Evolutionary conservation across 2,113 vertebrate genomes (phyloP).

Genomic region (Felis catus): DNA sequence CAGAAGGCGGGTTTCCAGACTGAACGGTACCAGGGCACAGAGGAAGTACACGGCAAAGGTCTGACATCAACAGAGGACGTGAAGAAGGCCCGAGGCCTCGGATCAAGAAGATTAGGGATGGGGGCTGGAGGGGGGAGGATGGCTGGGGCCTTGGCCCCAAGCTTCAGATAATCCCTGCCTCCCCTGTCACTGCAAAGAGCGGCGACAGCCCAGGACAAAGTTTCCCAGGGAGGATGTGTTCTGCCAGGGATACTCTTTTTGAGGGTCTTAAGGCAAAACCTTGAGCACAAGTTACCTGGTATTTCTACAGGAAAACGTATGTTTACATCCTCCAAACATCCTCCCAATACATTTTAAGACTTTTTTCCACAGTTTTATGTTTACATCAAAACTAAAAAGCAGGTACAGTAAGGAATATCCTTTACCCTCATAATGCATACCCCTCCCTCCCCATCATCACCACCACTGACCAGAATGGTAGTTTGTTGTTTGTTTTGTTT

Average conservation of each 20-base stretch:
- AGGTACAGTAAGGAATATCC: background rate
- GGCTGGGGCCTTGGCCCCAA: background rate
- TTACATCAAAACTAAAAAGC: background rate
- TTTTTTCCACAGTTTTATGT: background rate
- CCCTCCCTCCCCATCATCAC: background rate
- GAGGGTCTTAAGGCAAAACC: background rate
- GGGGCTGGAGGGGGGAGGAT: rapidly evolving
- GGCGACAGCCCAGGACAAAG: background rate
- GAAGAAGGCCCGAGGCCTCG: background rate
- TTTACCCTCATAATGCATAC: background rate
- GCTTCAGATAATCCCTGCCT: background rate
- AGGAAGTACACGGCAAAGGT: background rate
- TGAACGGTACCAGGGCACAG: background rate
- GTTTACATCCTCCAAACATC: background rate
- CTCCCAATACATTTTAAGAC: background rate
- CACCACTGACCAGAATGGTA: background rate
- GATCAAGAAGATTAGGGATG: background rate
- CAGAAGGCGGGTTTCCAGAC: background rate
- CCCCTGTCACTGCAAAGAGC: background rate
- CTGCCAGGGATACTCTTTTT: background rate
- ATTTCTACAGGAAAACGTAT: background rate
- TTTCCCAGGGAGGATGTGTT: background rate
- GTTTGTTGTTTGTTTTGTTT: background rate
- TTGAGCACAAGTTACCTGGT: background rate
- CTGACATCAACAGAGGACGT: background rate